Conservation (phyloP, 2,113 vertebrate genomes). For the Suncus etruscus region DNA sequence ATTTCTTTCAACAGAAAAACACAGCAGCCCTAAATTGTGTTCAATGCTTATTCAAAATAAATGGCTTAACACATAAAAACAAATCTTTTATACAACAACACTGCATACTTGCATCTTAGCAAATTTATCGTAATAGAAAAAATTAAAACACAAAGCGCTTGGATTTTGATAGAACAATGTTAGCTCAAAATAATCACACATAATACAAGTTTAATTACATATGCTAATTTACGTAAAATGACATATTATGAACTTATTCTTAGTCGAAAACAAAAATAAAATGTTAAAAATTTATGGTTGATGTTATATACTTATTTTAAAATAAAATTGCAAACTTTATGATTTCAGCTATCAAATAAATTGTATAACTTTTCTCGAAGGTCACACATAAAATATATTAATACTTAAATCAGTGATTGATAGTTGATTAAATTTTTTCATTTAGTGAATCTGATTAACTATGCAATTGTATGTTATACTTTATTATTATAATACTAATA, state of each 20-base stretch:
- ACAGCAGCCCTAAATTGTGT: background rate
- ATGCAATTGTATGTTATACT: background rate
- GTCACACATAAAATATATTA: background rate
- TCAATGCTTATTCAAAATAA: background rate
- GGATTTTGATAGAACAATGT: too few relatives aligned
- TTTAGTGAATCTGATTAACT: background rate
- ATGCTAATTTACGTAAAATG: too few relatives aligned
- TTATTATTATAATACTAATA: background rate
- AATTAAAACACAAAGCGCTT: too few relatives aligned
- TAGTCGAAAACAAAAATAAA: conserved; percentile 13
- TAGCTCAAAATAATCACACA: too few relatives aligned
- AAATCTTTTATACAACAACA: background rate
- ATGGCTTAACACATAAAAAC: background rate
- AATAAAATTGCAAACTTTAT: background rate
- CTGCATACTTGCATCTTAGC: background rate
- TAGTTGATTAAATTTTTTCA: background rate
- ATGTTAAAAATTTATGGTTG: background rate
- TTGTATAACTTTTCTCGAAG: background rate
- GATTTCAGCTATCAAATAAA: background rate
- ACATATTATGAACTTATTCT: background rate
- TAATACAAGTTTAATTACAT: too few relatives aligned
- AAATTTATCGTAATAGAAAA: background rate
- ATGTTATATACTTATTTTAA: background rate
- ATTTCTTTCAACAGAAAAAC: conserved; percentile 16
- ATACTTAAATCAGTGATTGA: background rate